Conservation (phyloP, 2,797 vertebrate species). For the Philypnodon macrostomus region DNA sequence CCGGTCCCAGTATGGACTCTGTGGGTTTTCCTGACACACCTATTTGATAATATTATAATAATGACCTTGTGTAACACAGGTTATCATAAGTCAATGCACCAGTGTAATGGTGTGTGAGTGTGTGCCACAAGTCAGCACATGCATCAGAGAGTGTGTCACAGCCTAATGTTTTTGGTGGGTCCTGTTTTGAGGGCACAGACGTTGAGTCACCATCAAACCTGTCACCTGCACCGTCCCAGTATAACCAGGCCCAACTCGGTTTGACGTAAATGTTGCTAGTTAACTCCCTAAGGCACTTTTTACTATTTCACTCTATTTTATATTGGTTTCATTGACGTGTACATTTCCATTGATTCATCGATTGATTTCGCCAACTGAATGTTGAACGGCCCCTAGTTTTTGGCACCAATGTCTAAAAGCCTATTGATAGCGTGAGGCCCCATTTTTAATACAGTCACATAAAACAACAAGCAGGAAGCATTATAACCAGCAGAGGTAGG, state of each 20-base stretch:
- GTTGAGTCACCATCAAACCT: slow-evolving; percentile 66
- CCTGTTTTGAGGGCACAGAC: slow-evolving; percentile 39
- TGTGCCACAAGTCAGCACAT: slow-evolving; percentile 52
- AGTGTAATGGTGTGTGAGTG: slow-evolving; percentile 9
- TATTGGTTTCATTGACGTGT: slow-evolving; percentile 11
- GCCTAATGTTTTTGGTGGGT: slow-evolving; percentile 33
- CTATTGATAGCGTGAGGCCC: slow-evolving; percentile 63
- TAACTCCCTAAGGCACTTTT: slow-evolving; percentile 16
- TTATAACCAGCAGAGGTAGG: slow-evolving; percentile 59
- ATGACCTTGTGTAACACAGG: neutral
- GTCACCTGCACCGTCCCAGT: slow-evolving; percentile 47
- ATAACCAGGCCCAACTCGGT: slow-evolving; percentile 37
- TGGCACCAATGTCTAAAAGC: slow-evolving; percentile 44
- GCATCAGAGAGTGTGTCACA: slow-evolving; percentile 43
- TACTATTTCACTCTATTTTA: slow-evolving; percentile 19
- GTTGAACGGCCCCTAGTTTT: slow-evolving; percentile 42
- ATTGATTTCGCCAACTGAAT: slow-evolving; percentile 48
- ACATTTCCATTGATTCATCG: slow-evolving; percentile 47
- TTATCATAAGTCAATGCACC: neutral
- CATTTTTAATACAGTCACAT: slow-evolving; percentile 67
- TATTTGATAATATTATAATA: neutral
- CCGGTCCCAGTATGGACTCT: too few species aligned
- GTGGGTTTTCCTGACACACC: neutral
- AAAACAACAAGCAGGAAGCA: slow-evolving; percentile 74
- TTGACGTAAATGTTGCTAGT: slow-evolving; percentile 49